Conservation (phyloP, 2,888 invertebrate species). For the Drosophila antonietae region DNA sequence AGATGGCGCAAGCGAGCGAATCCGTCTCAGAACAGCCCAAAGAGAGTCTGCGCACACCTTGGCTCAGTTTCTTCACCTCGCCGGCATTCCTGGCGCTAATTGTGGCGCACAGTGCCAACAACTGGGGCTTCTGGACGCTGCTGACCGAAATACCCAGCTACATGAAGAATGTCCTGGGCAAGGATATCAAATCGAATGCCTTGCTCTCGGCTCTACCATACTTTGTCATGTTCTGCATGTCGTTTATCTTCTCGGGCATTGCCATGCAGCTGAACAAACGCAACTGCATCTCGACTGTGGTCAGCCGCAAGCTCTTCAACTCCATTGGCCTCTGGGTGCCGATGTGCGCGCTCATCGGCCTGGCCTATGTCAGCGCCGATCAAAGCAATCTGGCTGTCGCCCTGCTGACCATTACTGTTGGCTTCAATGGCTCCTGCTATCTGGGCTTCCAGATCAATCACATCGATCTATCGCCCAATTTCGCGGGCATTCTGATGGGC, state of each 20-base stretch:
- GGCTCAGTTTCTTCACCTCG: constrained; percentile 90
- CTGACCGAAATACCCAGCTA: constrained; percentile 93
- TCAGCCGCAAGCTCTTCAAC: constrained; percentile 86
- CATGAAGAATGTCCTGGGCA: constrained; percentile 89
- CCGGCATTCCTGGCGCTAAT: constrained; percentile 91
- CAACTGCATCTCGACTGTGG: constrained; percentile 76
- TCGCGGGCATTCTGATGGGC: constrained; percentile 92
- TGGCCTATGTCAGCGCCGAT: constrained; percentile 86
- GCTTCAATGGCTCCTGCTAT: constrained; percentile 90
- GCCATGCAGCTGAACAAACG: constrained; percentile 86
- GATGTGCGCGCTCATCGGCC: constrained; percentile 88
- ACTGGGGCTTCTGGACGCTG: constrained; percentile 93
- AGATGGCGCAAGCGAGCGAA: constrained; percentile 85
- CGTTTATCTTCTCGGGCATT: constrained; percentile 89
- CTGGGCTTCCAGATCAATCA: constrained; percentile 93
- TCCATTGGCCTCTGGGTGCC: constrained; percentile 89
- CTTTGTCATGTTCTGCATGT: constrained; percentile 89
- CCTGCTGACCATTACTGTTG: constrained; percentile 89
- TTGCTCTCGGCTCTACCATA: constrained; percentile 90
- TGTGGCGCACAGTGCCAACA: constrained; percentile 89
- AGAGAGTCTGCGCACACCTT: constrained; percentile 87
- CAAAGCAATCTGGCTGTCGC: constrained; percentile 86
- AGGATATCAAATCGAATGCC: constrained; percentile 90
- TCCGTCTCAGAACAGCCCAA: constrained; percentile 55
- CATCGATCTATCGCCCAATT: constrained; percentile 93